Conservation (phyloP, 92 coral and sea anemone genomes). For the Heliopora coerulea region DNA sequence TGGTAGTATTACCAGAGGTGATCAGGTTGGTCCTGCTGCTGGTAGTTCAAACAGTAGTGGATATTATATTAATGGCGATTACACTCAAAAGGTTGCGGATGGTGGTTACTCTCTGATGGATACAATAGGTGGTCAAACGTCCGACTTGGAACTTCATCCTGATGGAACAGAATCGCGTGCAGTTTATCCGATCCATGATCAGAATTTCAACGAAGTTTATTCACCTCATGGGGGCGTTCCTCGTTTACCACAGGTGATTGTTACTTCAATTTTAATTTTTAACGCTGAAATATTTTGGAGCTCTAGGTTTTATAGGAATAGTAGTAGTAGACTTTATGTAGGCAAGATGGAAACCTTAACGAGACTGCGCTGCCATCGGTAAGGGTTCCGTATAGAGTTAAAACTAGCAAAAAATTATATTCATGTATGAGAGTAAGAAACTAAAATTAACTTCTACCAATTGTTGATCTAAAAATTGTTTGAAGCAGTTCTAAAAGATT, state of each 20-base stretch:
- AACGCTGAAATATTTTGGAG: no score
- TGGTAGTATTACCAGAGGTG: constrained; percentile 26
- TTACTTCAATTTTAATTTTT: no score
- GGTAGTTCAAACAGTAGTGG: constrained; percentile 23
- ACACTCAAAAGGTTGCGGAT: constrained; percentile 15
- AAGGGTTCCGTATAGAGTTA: no score
- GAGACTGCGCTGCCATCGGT: no score
- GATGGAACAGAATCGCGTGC: not conserved
- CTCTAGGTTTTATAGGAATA: no score
- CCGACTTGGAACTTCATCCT: not conserved
- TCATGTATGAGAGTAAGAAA: no score
- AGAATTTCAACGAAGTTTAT: constrained; percentile 23
- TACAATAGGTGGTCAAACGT: not conserved
- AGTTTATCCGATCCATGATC: constrained; percentile 4
- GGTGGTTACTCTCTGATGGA: not conserved
- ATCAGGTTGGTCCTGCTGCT: constrained; percentile 6
- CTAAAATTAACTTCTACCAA: no score
- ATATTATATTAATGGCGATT: constrained; percentile 22
- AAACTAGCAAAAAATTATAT: no score
- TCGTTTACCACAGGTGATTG: not conserved
- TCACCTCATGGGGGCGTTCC: not conserved
- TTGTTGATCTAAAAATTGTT: no score
- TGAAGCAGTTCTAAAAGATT: no score
- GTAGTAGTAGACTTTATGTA: no score
- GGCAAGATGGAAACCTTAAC: no score